A percentile compares a stretch with the other conserved stretches of the same genome.
Evolutionary conservation across 1,140 invertebrate genomes (phyloP).

Genomic region (Panagrolaimus sp.): DNA sequence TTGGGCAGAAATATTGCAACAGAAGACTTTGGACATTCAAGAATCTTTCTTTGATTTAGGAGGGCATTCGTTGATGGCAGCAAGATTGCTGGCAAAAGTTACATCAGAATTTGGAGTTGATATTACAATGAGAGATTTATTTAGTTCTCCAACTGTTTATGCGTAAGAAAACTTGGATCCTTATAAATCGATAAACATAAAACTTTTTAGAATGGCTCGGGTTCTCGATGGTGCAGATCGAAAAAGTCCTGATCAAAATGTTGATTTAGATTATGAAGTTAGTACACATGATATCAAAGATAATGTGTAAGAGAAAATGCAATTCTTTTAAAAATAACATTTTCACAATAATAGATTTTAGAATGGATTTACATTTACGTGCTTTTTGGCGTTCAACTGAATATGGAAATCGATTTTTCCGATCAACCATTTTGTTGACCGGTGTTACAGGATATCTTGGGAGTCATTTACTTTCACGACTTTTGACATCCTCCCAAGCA

Average conservation of each 20-base stretch:
- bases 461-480: constrained; percentile 36
- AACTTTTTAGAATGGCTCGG: constrained; percentile 40
- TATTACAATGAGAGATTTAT: constrained; percentile 59
- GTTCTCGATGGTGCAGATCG: constrained; percentile 55
- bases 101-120: constrained; percentile 54
- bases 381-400: constrained; percentile 62
- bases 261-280: constrained; percentile 59
- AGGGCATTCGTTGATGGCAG: constrained; percentile 63
- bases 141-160: constrained; percentile 59
- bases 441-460: constrained; percentile 33
- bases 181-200: too few relatives aligned
- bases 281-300: constrained; percentile 59
- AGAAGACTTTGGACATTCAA: constrained; percentile 60
- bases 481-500: constrained; percentile 40
- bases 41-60: constrained; percentile 62
- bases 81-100: constrained; percentile 59
- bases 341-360: constrained; percentile 25
- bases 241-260: constrained; percentile 27
- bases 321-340: not conserved
- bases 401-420: constrained; percentile 50
- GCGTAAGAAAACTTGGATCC: constrained; percentile 24
- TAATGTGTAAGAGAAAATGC: constrained; percentile 52
- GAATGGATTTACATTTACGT: constrained; percentile 61
- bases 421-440: constrained; percentile 40
- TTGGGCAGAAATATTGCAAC: constrained; percentile 58